These are phyloP conservation scores for Microhierax caerulescens DNA, from an alignment of 2,797 vertebrate genomes.

Conservation along the genomic window DNA sequence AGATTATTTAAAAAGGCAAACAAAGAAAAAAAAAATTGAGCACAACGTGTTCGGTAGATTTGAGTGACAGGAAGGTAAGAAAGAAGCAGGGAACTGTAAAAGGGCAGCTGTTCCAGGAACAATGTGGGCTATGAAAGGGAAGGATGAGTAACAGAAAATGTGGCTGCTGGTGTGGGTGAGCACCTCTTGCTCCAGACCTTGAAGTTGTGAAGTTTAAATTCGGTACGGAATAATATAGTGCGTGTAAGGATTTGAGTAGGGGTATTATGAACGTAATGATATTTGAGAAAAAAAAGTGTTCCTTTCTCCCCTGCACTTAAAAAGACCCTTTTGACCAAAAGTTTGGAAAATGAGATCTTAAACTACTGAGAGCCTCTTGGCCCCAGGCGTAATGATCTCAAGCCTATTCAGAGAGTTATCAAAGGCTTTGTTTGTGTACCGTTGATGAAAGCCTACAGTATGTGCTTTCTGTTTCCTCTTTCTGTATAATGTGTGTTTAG, in stretches of 20 bases:
- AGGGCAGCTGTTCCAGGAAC: not conserved
- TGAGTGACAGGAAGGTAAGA: not conserved
- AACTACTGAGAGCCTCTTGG: not conserved
- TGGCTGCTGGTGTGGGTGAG: not conserved
- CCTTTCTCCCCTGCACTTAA: not conserved
- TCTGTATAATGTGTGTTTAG: constrained; percentile 2
- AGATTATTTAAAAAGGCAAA: not conserved
- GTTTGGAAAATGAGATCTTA: constrained; percentile 28
- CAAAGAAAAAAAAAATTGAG: not conserved
- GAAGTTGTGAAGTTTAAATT: not conserved
- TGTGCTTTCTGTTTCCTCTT: constrained; percentile 36
- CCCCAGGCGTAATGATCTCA: not conserved
- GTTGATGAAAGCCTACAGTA: constrained; percentile 35
- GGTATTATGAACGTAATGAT: not conserved
- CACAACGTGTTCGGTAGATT: not conserved
- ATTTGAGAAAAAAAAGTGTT: not conserved
- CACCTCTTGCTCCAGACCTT: not conserved
- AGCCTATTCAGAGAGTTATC: constrained; percentile 1
- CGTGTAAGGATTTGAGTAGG: not conserved
- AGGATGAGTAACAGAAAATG: not conserved
- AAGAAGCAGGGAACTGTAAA: not conserved
- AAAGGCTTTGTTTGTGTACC: constrained; percentile 53
- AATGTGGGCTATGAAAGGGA: not conserved
- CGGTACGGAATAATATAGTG: not conserved
- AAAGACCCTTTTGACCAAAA: constrained; percentile 25